Evolutionary conservation across 1,140 invertebrate species (phyloP), one percentile per base, ranked within the genome.

Genomic region (Eriocheir sinensis): DNA sequence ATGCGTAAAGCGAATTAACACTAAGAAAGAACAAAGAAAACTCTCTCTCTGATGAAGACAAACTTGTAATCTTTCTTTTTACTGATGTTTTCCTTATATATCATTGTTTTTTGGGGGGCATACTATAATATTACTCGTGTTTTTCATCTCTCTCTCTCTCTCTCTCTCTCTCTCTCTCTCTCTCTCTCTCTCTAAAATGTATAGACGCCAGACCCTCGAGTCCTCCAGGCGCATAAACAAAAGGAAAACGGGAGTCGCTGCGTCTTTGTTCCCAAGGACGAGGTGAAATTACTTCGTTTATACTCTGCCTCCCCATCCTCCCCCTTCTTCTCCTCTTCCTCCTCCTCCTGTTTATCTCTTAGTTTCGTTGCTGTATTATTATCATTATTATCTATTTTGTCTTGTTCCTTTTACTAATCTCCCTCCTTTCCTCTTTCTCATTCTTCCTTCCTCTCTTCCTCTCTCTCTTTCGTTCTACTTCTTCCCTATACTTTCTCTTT

Each of bases 401-500:
- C n/a, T n/a, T n/a, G n/a, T n/a, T n/a, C n/a, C n/a, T n/a, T n/a
- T n/a, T n/a, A n/a, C n/a, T n/a, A n/a, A n/a, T n/a, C n/a, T n/a
- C 32, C 15, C n/a, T 6, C 38, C 34, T 36, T 21, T 9, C 38
- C 41, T 44, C 21, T n/a, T 34, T 38, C n/a, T 30, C 72, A 27
- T 0, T 79, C 72, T 79, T 0, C 30, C 0, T 79, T 79, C 30
- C 30, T 17, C 30, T 17, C 21, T 79, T 79, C 30, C 0, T 27
- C 21, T 40, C 34, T 27, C 36, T 40, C 27, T 89, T 30, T 89
- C 40, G 40, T 17, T 89, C 38, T 44, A 17, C 41, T 38, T 89
- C 40, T 89, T 38, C 41, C 86, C 41, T 38, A 27, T 38, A 41
- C 86, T 89, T 17, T 89, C 86, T 86, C 83, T 86, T 34, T 86